phyloP scores from a whole-genome alignment of 2,113 vertebrate genomes.

The Acinonyx jubatus region DNA sequence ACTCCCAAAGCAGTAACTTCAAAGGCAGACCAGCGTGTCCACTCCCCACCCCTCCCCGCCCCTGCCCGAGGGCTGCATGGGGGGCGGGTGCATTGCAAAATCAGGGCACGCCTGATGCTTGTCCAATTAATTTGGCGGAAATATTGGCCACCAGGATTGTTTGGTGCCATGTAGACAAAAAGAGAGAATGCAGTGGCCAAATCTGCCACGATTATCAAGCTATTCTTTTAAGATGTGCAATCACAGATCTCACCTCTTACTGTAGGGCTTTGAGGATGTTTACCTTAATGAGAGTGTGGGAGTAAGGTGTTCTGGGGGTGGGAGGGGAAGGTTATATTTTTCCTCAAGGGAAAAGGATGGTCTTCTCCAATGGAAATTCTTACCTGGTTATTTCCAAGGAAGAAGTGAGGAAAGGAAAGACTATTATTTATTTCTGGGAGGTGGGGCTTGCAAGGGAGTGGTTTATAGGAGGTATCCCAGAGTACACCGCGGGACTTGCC shows the following conservation, averaged over 20 bases:
- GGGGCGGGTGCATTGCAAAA: accelerated
- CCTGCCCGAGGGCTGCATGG: background rate
- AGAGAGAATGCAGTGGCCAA: background rate
- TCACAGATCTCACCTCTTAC: background rate
- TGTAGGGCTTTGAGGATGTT: background rate
- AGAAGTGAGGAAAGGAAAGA: background rate
- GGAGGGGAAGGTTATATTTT: background rate
- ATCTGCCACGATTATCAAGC: background rate
- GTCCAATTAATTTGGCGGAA: background rate
- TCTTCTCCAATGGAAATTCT: background rate
- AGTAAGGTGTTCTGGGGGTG: background rate
- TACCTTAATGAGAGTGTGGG: background rate
- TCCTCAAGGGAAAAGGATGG: background rate
- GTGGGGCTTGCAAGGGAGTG: background rate
- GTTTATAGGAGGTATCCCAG: background rate
- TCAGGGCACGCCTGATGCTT: accelerated
- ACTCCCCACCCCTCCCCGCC: too few relatives aligned
- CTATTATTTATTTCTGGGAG: background rate
- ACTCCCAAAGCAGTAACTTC: background rate
- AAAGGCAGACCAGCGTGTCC: too few relatives aligned
- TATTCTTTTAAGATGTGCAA: background rate
- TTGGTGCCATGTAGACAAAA: background rate
- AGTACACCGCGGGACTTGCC: background rate
- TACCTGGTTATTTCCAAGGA: background rate
- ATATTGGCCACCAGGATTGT: background rate